Conservation (phyloP, 2,888 invertebrate species). For the Acanthosoma haemorrhoidale region DNA sequence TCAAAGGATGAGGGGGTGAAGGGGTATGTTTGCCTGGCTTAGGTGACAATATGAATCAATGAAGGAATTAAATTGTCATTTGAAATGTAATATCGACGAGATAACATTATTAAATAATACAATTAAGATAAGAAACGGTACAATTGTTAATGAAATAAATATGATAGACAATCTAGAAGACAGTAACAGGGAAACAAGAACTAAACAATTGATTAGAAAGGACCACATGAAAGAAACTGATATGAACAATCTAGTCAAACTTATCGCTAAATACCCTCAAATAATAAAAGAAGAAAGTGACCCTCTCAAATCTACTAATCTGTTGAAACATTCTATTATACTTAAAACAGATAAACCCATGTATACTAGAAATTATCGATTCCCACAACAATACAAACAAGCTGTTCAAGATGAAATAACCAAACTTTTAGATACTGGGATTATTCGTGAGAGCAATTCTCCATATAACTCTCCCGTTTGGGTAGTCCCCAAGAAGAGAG, state of each 20-base stretch:
- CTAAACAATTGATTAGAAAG: neutral
- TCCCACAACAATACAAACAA: slow-evolving; percentile 28
- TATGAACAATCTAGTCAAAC: neutral
- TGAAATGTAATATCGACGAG: neutral
- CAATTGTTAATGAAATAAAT: neutral
- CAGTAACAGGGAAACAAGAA: neutral
- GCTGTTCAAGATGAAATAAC: slow-evolving; percentile 26
- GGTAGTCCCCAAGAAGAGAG: slow-evolving; percentile 27
- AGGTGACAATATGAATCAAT: too few species aligned
- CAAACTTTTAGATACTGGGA: slow-evolving; percentile 28
- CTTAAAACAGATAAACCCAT: slow-evolving; percentile 30
- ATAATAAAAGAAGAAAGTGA: slow-evolving; percentile 28
- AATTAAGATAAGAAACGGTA: neutral
- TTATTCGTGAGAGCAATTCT: slow-evolving; percentile 25
- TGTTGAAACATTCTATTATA: slow-evolving; percentile 30
- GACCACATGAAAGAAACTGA: slow-evolving; percentile 31
- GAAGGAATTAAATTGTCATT: neutral
- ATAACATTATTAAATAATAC: neutral
- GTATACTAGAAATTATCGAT: slow-evolving; percentile 32
- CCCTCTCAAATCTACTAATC: slow-evolving; percentile 15
- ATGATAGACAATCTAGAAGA: neutral
- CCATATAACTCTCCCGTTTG: slow-evolving; percentile 19
- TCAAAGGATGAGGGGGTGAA: too few species aligned
- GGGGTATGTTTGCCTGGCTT: too few species aligned
- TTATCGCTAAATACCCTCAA: slow-evolving; percentile 20